These are phyloP conservation scores for Aethes cnicana DNA, from an alignment of 2,888 invertebrate species.

Conservation along the genomic window DNA sequence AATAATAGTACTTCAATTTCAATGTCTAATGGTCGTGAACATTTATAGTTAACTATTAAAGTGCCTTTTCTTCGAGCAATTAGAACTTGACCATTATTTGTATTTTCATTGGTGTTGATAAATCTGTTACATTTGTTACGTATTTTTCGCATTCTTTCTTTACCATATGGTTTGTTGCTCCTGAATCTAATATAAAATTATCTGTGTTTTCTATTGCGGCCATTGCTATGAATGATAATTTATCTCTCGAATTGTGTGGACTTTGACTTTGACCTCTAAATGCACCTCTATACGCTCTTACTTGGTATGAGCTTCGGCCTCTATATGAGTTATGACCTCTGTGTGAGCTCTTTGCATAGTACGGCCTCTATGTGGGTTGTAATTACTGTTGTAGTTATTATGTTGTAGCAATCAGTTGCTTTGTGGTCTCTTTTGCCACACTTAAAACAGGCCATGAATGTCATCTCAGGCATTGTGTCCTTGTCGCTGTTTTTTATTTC, in stretches of 20 bases:
- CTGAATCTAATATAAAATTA: not conserved
- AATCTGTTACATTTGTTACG: not conserved
- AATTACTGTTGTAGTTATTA: too few relatives aligned
- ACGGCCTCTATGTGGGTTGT: not conserved
- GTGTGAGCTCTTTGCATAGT: not conserved
- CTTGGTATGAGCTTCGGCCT: not conserved
- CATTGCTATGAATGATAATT: constrained; percentile 4
- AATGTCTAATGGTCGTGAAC: not conserved
- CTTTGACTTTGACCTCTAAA: too few relatives aligned
- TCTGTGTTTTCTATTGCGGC: constrained; percentile 1
- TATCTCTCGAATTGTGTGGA: too few relatives aligned
- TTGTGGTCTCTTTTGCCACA: not conserved
- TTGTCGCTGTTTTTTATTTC: not conserved
- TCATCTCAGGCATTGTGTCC: not conserved
- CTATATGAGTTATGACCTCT: not conserved
- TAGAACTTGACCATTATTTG: not conserved
- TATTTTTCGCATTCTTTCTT: constrained; percentile 5
- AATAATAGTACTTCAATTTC: not conserved
- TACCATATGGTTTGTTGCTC: not conserved
- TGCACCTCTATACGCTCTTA: too few relatives aligned
- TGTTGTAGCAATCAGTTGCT: not conserved
- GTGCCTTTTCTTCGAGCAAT: constrained; percentile 1
- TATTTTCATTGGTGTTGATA: constrained; percentile 4
- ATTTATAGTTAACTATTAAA: not conserved
- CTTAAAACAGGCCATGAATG: not conserved